Conservation (phyloP, 2,113 vertebrate genomes). For the Chitala chitala region DNA sequence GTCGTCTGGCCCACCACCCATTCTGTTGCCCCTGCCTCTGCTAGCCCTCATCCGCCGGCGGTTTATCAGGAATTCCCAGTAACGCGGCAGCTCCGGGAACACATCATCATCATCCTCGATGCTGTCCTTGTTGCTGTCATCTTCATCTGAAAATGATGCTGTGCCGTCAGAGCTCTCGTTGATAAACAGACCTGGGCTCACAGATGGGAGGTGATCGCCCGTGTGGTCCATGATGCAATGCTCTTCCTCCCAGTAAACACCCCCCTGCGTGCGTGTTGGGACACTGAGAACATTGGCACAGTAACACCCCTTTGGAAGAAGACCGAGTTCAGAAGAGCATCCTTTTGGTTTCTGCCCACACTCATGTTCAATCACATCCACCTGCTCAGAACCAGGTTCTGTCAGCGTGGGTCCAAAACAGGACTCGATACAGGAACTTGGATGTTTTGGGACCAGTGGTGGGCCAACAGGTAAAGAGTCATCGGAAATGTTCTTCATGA, state of each 20-base stretch:
- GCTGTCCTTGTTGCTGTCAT: slow-evolving; percentile 21
- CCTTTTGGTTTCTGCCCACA: not conserved
- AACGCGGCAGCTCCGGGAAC: slow-evolving; percentile 54
- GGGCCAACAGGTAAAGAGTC: not conserved
- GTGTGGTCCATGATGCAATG: not conserved
- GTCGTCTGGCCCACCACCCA: slow-evolving; percentile 43
- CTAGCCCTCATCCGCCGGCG: slow-evolving; percentile 46
- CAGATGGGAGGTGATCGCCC: not conserved
- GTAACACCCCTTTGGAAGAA: not conserved
- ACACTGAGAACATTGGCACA: slow-evolving; percentile 48
- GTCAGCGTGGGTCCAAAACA: not conserved
- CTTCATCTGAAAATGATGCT: slow-evolving; percentile 44
- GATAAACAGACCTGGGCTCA: slow-evolving; percentile 31
- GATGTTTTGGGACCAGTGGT: not conserved
- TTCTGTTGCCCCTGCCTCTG: slow-evolving; percentile 47
- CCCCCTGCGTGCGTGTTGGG: slow-evolving; percentile 60
- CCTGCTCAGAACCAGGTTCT: not conserved
- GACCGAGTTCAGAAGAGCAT: not conserved
- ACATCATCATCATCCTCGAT: slow-evolving; percentile 41
- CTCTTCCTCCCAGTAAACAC: slow-evolving; percentile 53
- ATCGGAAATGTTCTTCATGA: not conserved
- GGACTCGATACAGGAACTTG: not conserved
- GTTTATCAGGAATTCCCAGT: slow-evolving; percentile 53
- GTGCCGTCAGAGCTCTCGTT: slow-evolving; percentile 39
- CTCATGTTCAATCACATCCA: not conserved